Evolutionary conservation across 2,113 vertebrate species (phyloP).

Genomic region (Stictonetta naevosa): DNA sequence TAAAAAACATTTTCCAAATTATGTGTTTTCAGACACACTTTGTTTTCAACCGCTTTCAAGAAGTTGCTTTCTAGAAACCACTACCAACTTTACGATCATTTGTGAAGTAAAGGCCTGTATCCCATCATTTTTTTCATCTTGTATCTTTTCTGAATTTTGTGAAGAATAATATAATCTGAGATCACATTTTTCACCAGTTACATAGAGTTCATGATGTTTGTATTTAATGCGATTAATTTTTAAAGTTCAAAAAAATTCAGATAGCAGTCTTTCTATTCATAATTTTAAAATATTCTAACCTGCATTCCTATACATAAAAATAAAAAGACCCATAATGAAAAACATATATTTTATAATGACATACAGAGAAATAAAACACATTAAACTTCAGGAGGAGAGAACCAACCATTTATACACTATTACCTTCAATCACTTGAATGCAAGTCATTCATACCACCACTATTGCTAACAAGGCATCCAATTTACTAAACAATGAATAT

Average conservation of each 20-base stretch:
- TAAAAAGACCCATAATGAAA: constrained; percentile 25
- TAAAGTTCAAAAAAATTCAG: neutral
- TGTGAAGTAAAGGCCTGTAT: neutral
- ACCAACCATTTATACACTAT: constrained; percentile 77
- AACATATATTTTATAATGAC: constrained; percentile 53
- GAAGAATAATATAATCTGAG: neutral
- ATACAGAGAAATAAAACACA: constrained; percentile 50
- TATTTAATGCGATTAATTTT: neutral
- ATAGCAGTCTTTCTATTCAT: neutral
- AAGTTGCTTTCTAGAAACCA: neutral
- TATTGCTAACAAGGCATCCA: constrained; percentile 82
- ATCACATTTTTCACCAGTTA: neutral
- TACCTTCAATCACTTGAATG: constrained; percentile 82
- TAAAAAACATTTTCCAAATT: constrained; percentile 28
- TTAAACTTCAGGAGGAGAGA: constrained; percentile 56
- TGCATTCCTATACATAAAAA: constrained; percentile 54
- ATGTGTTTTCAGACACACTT: constrained; percentile 13
- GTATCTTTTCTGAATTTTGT: neutral
- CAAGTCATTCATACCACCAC: constrained; percentile 82
- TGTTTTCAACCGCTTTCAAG: neutral
- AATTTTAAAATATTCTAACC: constrained; percentile 47
- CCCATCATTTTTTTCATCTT: neutral
- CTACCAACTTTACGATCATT: neutral
- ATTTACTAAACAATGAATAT: constrained; percentile 86
- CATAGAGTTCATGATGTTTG: neutral